Evolutionary conservation across 2,888 invertebrate genomes (phyloP), one percentile per base, ranked within the genome.

Genomic region (Acanthoscelides obtectus): DNA sequence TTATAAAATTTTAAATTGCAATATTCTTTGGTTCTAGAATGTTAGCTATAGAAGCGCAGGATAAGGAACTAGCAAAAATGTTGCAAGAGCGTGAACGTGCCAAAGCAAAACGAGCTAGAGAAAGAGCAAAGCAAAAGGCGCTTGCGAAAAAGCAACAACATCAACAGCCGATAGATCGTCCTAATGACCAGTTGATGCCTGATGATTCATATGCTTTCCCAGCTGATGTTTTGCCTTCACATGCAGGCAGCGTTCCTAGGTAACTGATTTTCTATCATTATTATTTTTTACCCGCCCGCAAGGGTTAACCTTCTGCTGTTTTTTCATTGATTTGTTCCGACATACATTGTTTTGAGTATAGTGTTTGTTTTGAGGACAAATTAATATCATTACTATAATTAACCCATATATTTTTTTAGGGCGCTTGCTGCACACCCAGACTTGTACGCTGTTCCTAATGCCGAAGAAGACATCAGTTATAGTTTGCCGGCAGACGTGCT

Each of bases 31-130:
- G n/a, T n/a, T n/a, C n/a, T 25, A 88, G 91, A 75, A 87, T 91
- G 79, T 82, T 93, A 75, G 93, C 93, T 0, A 92, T 93, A 78
- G 93, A 94, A 85, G 93, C 92, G 0, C 93, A 94, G 83, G 94
- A 94, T 81, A 90, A 92, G 74, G 94, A 94, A 83, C 83, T 94
- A 69, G 94, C 94, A 0, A 90, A 90, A 82, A 88, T 93, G 86
- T 84, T 94, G 67, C 93, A 94, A 82, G 93, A 93, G 81, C 86
- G 90, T 79, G 93, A 94, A 83, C 88, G 91, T 78, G 90, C 90
- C 20, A 91, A 92, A 83, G 90, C 90, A 0, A 89, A 89, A 79
- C 87, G 92, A 75, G 92, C 92, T 6, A 88, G 91, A 78, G 93
- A 93, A 81, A 88, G 90, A 78, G 92, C 92, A 19, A 88, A 90